Base-by-base conservation (phyloP, 2,888 invertebrate genomes). In the Thecocarcelia acutangulata region DNA sequence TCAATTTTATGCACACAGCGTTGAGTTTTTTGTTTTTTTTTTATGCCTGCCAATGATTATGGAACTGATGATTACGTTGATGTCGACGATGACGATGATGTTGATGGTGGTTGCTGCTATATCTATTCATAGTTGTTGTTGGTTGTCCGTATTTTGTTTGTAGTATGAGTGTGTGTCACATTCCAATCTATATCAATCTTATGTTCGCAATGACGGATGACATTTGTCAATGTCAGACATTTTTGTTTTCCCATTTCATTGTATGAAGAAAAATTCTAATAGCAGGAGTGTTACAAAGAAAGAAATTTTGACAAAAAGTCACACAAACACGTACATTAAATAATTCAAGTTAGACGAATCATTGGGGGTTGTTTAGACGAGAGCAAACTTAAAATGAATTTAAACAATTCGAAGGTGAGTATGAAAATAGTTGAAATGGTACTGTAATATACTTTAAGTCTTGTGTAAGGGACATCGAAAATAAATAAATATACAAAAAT, bases 171-270 rank as follows among this genome's bases (percentile, higher is more conserved):
- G 86, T 88, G 88, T 89, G 90, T 90, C 91, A 90, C 90, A 90
- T 90, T 90, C 89, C 90, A 90, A 90, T 91, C 91, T 90, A 90
- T 90, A 90, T 90, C 91, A 91, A 90, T 90, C 90, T 91, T 90
- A 87, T 90, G 90, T 90, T 90, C 89, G 89, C 90, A 91, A 90
- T 90, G 90, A 90, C 90, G 90, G 90, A 91, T 90, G 90, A 87
- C 88, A 91, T 90, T 90, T 89, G 90, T 90, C 90, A 90, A 90
- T 90, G 91, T 90, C 90, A 90, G 89, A 89, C 89, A 89, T 90
- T 89, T 90, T 90, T 89, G 89, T 89, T 89, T 87, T 88, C 86
- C 87, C 86, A 87, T 87, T 88, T 86, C 85, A 85, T 85, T 85
- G 84, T 85, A 84, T 85, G 84, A 82, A 84, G 82, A 80, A 68